Evolutionary conservation across 2,113 vertebrate genomes (phyloP).

Genomic region (Pollimyrus isidori): DNA sequence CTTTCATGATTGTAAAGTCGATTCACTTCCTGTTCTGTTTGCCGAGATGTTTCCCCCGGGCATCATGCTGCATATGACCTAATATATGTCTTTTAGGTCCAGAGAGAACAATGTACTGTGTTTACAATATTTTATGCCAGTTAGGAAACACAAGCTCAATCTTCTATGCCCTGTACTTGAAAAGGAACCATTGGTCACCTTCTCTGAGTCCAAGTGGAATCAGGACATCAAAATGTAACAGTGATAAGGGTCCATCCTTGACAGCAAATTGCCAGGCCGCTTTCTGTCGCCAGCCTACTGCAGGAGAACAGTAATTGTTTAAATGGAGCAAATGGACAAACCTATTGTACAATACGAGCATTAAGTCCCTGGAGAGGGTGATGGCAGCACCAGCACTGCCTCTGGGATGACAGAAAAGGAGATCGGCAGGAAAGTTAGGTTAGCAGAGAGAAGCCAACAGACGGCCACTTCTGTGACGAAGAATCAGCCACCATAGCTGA

Average conservation of each 20-base stretch:
- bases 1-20: background rate
- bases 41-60: background rate
- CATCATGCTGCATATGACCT: background rate
- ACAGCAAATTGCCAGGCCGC: background rate
- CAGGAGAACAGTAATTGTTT: background rate
- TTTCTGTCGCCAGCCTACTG: background rate
- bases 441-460: background rate
- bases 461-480: background rate
- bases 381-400: background rate
- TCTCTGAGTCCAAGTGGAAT: background rate
- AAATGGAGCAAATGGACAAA: background rate
- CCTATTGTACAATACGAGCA: background rate
- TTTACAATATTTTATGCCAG: background rate
- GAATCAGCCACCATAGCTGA: background rate
- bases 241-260: background rate
- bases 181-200: background rate
- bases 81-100: background rate
- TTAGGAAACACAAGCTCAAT: no score
- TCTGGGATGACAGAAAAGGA: background rate
- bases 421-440: background rate
- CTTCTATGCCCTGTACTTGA: background rate
- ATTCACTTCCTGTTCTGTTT: background rate
- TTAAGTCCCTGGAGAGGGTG: background rate
- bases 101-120: background rate
- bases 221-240: background rate